These are phyloP conservation scores for Notocelia uddmanniana DNA, from an alignment of 2,888 invertebrate genomes.

Conservation along the genomic window DNA sequence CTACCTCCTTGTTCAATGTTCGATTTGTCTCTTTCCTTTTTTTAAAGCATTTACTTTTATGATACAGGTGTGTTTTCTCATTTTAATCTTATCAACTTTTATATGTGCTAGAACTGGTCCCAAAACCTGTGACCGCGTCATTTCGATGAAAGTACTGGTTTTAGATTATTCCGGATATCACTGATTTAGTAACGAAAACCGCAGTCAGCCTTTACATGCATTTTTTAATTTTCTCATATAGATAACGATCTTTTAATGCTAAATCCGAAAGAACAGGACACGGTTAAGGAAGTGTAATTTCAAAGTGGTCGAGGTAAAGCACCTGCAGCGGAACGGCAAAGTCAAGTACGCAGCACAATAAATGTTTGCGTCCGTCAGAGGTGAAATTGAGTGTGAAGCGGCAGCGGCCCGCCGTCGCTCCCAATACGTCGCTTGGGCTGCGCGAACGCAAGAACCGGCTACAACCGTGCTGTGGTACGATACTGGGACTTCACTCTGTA, in stretches of 20 bases:
- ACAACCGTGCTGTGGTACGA: constrained; percentile 62
- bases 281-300: neutral
- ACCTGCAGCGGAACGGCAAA: constrained; percentile 64
- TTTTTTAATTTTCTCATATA: neutral
- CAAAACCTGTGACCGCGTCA: constrained; percentile 56
- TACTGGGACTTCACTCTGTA: constrained; percentile 54
- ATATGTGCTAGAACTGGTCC: constrained; percentile 57
- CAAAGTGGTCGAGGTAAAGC: constrained; percentile 56
- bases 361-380: constrained; percentile 85
- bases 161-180: neutral
- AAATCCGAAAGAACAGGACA: neutral
- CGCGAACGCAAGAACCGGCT: constrained; percentile 79
- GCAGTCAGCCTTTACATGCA: neutral
- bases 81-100: constrained; percentile 66
- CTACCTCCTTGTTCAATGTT: constrained; percentile 49
- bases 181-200: too few relatives aligned
- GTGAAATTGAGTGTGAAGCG: constrained; percentile 86
- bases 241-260: neutral
- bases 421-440: constrained; percentile 81
- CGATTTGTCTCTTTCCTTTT: constrained; percentile 41
- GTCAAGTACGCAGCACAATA: constrained; percentile 77
- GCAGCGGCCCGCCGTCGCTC: constrained; percentile 84
- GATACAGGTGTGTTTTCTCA: constrained; percentile 58
- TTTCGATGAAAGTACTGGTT: constrained; percentile 29
- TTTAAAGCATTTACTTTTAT: constrained; percentile 43